These are phyloP conservation scores for Mallateleia sp. DNA, from an alignment of 2,888 invertebrate genomes.

Conservation along the genomic window DNA sequence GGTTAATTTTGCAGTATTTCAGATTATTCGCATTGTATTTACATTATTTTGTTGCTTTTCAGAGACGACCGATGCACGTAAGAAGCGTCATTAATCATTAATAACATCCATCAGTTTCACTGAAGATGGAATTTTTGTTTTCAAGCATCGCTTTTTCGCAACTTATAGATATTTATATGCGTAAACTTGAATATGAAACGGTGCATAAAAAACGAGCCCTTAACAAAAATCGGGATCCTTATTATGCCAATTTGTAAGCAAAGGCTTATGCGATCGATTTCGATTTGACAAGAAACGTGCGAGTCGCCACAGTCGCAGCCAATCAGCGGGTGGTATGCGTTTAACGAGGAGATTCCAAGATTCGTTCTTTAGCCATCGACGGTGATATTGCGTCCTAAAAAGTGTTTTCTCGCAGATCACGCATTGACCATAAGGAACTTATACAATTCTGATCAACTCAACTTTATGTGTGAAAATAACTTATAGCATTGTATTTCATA, in stretches of 20 bases:
- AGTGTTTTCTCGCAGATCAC: constrained; percentile 49
- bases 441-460: constrained; percentile 18
- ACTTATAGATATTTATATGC: constrained; percentile 56
- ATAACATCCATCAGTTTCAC: constrained; percentile 27
- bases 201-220: constrained; percentile 13
- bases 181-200: constrained; percentile 34
- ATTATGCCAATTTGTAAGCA: constrained; percentile 75
- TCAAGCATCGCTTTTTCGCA: not conserved
- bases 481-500: constrained; percentile 19
- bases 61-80: constrained; percentile 7
- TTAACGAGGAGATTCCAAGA: constrained; percentile 85
- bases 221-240: constrained; percentile 52
- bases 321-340: constrained; percentile 85
- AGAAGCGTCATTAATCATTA: constrained; percentile 57
- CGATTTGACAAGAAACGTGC: constrained; percentile 64
- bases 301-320: constrained; percentile 79
- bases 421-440: constrained; percentile 39
- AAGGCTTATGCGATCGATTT: constrained; percentile 67
- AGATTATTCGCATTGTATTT: constrained; percentile 54
- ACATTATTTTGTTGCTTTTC: constrained; percentile 46
- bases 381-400: constrained; percentile 78
- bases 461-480: constrained; percentile 45
- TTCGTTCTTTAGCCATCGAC: constrained; percentile 82
- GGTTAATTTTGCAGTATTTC: constrained; percentile 45
- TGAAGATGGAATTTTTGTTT: constrained; percentile 29